Base-by-base conservation (phyloP, 92 coral and sea anemone genomes). In the Epizoanthus stellaris region DNA sequence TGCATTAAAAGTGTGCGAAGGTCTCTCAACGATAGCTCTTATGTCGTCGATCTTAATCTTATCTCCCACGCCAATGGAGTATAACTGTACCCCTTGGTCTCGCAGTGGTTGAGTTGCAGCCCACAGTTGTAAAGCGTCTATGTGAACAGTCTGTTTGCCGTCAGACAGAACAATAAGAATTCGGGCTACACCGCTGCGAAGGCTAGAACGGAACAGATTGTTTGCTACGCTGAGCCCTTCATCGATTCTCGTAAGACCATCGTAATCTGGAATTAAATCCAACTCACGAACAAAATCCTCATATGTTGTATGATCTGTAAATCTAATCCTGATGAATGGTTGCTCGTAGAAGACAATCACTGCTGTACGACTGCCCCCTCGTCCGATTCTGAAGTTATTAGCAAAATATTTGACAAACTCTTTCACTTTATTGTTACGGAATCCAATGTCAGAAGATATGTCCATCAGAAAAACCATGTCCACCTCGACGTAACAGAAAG, bases 401-500 rank as follows among this genome's bases (percentile, higher is more conserved):
- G 95, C 95, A 76, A 93, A 60, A 68, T 93, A 92, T 77, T 88
- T 88, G 10, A 93, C 95, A 72, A 93, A 93, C 80, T 90, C 90
- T 53, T 90, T 93, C 75, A 90, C 93, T 68, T 52, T 88, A 21
- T 81, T 79, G 76, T 85, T 93, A 38, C 56, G 80, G 14, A 9
- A 8, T 64, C 95, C 89, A 72, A 92, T 92, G 20, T 93, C 90
- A 6, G 82, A 86, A 15, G 95, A 93, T 0, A 93, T 89, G 21
- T 93, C 95, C 95, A 93, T 93, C 15, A 93, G 88, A 36, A 90
- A 93, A 1, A 93, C 90, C 1, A 93, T 81, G 77, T 93, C 95
- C 58, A 90, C 87, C 38, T 88, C 84, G 16, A 88, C 90, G 17
- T 89, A 43, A 53, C 95, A 93, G 5, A 25, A 79, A 53, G 76